Base-by-base conservation (phyloP, 2,797 vertebrate genomes). In the Mormyrops boulengeri region DNA sequence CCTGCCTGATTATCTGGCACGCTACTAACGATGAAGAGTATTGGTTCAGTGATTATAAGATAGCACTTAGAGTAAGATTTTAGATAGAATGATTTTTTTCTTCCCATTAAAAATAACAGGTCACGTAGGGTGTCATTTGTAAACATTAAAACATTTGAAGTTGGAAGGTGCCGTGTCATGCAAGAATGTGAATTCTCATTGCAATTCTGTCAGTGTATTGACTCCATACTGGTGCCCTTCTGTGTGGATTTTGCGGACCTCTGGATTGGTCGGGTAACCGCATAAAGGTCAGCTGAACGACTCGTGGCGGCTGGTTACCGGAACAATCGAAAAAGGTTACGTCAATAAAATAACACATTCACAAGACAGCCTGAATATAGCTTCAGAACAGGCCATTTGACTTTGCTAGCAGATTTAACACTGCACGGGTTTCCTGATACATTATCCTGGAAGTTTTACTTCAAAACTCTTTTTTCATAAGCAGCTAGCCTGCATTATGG, bases 281-380 rank as follows among this genome's bases (percentile, higher is more conserved):
- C 69, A 80, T 62, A 89, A 89, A 26, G 19, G 53, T 77, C 88
- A 57, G 52, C 88, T 85, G 88, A 84, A 53, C 22, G 30, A 88
- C 53, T 89, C n/a, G 22, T 53, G 38, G 49, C 52, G 7, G 53
- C 73, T 47, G 22, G 19, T 50, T 88, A 88, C 30, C 41, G 19
- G 17, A 50, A 88, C 49, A 22, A 11, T 52, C 2, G 9, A 30
- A 85, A 85, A 85, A 85, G 82, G 47, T 80, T 80, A 44, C 5
- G 7, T 80, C 73, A 44, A 80, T 80, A 80, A 80, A 19, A 44
- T 80, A 19, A 44, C 12, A 6, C 2, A 6, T n/a, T 41, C 38
- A 80, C 73, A 44, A 41, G 30, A 41, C 38, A 41, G 73, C 73
- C 73, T 44, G 38, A 80, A 41, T 80, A 44, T 19, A 2, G 0